Conservation (phyloP, 2,797 vertebrate species). For the Trichosurus vulpecula region DNA sequence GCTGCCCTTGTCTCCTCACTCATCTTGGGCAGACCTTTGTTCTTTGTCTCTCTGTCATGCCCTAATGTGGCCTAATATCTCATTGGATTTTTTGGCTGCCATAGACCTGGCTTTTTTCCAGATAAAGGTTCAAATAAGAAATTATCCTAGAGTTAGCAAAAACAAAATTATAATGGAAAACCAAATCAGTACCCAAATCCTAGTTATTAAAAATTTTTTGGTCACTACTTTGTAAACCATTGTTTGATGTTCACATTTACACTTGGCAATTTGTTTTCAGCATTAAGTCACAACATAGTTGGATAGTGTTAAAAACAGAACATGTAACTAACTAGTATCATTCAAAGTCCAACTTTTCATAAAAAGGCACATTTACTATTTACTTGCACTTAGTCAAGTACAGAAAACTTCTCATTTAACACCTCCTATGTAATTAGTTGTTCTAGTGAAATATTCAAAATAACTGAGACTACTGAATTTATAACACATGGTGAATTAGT, state of each 20-base stretch:
- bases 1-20: not conserved
- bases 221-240: not conserved
- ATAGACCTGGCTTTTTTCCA: not conserved
- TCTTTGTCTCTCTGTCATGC: not conserved
- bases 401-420: constrained; percentile 66
- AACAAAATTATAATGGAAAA: constrained; percentile 59
- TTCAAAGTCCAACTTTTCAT: constrained; percentile 64
- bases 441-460: constrained; percentile 72
- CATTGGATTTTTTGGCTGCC: not conserved
- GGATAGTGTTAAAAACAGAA: constrained; percentile 31
- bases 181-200: constrained; percentile 14
- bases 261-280: constrained; percentile 51
- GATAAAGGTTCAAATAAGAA: constrained; percentile 29
- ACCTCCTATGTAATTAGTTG: constrained; percentile 75
- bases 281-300: constrained; percentile 51
- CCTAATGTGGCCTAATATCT: not conserved
- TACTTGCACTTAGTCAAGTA: constrained; percentile 60
- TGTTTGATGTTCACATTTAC: constrained; percentile 51
- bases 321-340: constrained; percentile 51
- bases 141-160: constrained; percentile 43
- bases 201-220: not conserved
- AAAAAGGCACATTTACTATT: constrained; percentile 60
- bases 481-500: constrained; percentile 57
- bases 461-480: constrained; percentile 61
- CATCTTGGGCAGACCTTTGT: not conserved